phyloP scores from a whole-genome alignment of 2,113 vertebrate genomes.

The Brachyistius frenatus region DNA sequence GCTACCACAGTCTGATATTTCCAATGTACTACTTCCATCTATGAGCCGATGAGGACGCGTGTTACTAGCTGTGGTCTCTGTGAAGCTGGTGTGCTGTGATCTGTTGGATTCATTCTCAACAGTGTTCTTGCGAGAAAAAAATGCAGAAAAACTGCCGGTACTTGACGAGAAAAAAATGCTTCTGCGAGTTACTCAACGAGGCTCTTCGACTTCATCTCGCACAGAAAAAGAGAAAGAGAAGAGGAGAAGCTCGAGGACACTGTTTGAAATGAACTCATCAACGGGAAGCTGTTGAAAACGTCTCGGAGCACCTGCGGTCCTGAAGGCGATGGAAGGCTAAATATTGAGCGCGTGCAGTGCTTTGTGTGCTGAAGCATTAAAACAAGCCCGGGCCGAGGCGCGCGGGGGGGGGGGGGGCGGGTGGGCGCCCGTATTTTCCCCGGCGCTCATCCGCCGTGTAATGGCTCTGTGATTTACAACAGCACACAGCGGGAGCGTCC shows the following conservation, averaged over 20 bases:
- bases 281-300: not conserved
- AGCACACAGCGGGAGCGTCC: slow-evolving; percentile 30
- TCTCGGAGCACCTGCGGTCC: slow-evolving; percentile 21
- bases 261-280: slow-evolving; percentile 26
- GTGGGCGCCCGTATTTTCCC: slow-evolving; percentile 26
- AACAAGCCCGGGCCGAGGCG: slow-evolving; percentile 7
- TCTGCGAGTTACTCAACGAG: not conserved
- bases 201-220: slow-evolving; percentile 23
- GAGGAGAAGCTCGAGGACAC: not conserved
- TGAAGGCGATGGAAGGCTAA: slow-evolving; percentile 36
- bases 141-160: no score
- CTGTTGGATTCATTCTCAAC: no score
- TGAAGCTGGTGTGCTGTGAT: slow-evolving; percentile 1
- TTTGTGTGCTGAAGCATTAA: slow-evolving; percentile 48
- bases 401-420: not conserved
- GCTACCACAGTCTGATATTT: no score
- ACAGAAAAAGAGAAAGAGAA: slow-evolving; percentile 6
- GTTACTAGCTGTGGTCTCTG: not conserved
- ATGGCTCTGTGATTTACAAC: slow-evolving; percentile 64
- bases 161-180: not conserved
- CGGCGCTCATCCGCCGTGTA: slow-evolving; percentile 45
- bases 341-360: slow-evolving; percentile 32
- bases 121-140: no score
- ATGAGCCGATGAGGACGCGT: not conserved
- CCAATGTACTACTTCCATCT: not conserved